Conservation (phyloP, 2,797 vertebrate species). For the Brachymystax lenok region DNA sequence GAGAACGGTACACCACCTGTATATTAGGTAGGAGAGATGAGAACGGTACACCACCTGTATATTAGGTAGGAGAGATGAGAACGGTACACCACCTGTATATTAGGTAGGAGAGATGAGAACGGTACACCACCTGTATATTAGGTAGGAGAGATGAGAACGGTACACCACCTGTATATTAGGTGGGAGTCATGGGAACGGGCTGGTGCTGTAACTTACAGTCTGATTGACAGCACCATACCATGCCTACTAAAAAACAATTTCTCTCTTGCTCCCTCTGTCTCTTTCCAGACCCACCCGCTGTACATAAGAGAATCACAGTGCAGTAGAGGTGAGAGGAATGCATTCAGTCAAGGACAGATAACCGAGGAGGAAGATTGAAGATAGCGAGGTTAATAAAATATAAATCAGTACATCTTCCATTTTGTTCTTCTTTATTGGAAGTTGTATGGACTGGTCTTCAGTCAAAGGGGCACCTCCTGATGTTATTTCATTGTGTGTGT, state of each 20-base stretch:
- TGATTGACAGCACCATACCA: constrained; percentile 72
- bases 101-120: no score
- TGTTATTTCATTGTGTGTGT: background rate
- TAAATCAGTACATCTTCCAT: constrained; percentile 47
- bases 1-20: no score
- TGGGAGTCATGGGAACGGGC: constrained; percentile 16
- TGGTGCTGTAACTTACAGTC: constrained; percentile 64
- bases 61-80: no score
- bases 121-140: no score
- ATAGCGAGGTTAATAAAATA: constrained; percentile 26
- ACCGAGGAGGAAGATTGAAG: constrained; percentile 52
- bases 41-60: no score
- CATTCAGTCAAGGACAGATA: constrained; percentile 60
- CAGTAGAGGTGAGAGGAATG: constrained; percentile 57
- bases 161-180: no score
- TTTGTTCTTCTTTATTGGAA: constrained; percentile 50
- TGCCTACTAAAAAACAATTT: constrained; percentile 12
- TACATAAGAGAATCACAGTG: constrained; percentile 59
- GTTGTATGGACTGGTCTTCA: constrained; percentile 37
- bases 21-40: no score
- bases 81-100: no score
- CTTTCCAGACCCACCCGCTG: constrained; percentile 56
- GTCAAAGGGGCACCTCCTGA: constrained; percentile 3
- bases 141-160: no score
- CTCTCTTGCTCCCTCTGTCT: no score